Evolutionary conservation across 2,888 invertebrate species (phyloP), one percentile per base, ranked within the genome.

Genomic region (Hypolimnas misippus): DNA sequence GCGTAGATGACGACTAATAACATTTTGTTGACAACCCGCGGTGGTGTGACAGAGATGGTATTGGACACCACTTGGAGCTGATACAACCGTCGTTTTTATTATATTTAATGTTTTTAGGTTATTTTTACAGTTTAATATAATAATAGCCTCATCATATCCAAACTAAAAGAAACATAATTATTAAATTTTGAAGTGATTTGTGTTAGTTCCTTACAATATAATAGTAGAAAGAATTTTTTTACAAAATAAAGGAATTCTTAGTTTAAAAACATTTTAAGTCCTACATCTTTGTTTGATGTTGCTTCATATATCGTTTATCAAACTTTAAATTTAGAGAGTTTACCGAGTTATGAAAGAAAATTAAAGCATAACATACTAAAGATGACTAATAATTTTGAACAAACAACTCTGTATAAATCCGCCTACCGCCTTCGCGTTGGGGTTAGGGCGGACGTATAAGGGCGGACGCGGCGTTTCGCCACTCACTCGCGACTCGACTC

Each of bases 11-110:
- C 79, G 76, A 78, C 82, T 84, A 86, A 86, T 87, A 86, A 84
- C 79, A 86, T 86, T 87, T 83, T 82, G 84, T 87, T 86, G 86
- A 87, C 86, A 84, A 77, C 78, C 76, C 76, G 73, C 80, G 69
- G 72, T 79, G 72, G 80, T 78, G 82, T 73, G 82, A 82, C 74
- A 81, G 73, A 76, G 83, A 84, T 69, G 75, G 79, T 72, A 73
- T 52, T 63, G 65, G 77, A 51, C 54, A 51, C 31, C 58, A 44
- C 19, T 25, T 7, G 12, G 59, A 63, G 67, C 52, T 62, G 62
- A 12, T 53, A 49, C 4, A 21, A 49, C 33, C 8, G 33, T 12
- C 0, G 3, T 19, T 46, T 46, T 46, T 53, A 16, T n/a, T 38
- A 40, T 50, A 10, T 40, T 10, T 40, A 14, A 33, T 12, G 10